phyloP scores from a whole-genome alignment of 1,140 invertebrate genomes.

The Mya arenaria region DNA sequence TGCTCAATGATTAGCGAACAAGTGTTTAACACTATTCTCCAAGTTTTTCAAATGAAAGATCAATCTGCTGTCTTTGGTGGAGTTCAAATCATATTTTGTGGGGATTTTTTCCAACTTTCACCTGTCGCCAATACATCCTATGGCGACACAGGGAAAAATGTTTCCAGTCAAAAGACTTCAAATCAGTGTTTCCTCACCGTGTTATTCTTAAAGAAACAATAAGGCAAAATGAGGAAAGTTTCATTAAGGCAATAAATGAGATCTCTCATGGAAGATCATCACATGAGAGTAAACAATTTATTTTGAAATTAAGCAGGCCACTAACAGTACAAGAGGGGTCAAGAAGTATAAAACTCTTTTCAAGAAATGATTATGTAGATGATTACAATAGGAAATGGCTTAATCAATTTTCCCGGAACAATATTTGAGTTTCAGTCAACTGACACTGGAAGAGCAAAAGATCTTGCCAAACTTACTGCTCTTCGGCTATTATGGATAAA shows the following conservation, averaged over 20 bases:
- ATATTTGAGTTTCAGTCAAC: neutral
- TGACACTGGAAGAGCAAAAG: neutral
- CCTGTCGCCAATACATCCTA: conserved; percentile 15
- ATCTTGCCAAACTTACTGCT: neutral
- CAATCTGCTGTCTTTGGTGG: conserved; percentile 4
- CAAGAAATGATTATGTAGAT: conserved; percentile 4
- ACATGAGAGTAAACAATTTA: neutral
- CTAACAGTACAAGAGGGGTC: neutral
- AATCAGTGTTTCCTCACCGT: neutral
- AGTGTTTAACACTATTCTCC: neutral
- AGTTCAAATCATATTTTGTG: neutral
- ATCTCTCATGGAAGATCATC: neutral
- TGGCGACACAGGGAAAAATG: conserved; percentile 4
- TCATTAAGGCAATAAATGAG: neutral
- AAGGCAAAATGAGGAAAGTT: neutral
- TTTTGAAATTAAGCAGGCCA: conserved; percentile 1
- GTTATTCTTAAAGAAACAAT: neutral
- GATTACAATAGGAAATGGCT: conserved; percentile 10
- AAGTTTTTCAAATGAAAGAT: neutral
- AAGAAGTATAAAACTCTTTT: conserved; percentile 10
- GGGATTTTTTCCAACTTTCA: conserved; percentile 23
- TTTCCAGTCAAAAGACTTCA: neutral
- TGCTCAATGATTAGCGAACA: conserved; percentile 5
- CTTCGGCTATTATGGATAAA: conserved; percentile 14
- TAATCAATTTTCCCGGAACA: neutral